A percentile compares a stretch with the other conserved stretches of the same genome.
phyloP scores from a whole-genome alignment of 1,140 invertebrate genomes.

The Delia radicum region DNA sequence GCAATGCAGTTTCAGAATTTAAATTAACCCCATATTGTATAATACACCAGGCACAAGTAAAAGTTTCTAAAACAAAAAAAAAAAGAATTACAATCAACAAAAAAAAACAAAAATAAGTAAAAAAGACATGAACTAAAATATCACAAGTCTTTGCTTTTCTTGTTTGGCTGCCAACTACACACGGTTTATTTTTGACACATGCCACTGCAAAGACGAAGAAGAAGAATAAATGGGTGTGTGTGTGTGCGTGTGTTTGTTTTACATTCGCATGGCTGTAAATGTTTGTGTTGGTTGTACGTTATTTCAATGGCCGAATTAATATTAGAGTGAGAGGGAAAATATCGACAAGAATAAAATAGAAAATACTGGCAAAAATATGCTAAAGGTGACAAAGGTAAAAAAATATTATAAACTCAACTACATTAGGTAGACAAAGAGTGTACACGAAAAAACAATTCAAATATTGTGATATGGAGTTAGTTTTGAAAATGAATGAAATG shows the following conservation, averaged over 20 bases:
- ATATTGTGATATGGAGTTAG: too few relatives aligned
- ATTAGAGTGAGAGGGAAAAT: not conserved
- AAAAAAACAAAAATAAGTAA: too few relatives aligned
- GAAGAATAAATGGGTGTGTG: not conserved
- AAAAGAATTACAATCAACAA: not conserved
- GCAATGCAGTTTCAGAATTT: conserved; percentile 22
- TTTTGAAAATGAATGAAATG: too few relatives aligned
- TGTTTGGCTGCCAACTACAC: not conserved
- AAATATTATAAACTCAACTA: too few relatives aligned
- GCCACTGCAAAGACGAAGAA: not conserved
- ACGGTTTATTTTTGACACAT: not conserved
- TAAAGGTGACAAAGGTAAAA: conserved; percentile 1
- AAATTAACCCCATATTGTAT: conserved; percentile 23
- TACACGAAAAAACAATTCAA: too few relatives aligned
- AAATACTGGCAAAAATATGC: not conserved
- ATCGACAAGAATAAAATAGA: not conserved
- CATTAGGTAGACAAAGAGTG: too few relatives aligned
- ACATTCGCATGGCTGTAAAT: too few relatives aligned
- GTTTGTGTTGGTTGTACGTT: too few relatives aligned
- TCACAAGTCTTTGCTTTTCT: not conserved
- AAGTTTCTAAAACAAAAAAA: not conserved
- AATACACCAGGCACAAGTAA: not conserved
- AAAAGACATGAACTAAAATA: not conserved
- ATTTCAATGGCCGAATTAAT: not conserved
- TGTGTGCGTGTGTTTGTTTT: not conserved